Evolutionary conservation across 2,888 invertebrate species (phyloP).

Genomic region (Myopa testacea): DNA sequence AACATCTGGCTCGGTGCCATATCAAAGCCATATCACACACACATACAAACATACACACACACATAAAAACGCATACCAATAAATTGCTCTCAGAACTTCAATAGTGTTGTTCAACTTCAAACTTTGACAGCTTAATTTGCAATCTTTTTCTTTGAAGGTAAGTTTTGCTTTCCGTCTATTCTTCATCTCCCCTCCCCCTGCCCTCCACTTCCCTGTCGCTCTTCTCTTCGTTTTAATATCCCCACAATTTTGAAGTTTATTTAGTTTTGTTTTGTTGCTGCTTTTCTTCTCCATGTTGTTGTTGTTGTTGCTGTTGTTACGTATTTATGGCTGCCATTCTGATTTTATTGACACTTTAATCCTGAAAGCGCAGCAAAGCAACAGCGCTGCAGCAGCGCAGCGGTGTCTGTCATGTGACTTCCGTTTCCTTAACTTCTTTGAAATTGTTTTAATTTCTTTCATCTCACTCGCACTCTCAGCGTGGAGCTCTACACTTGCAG

Average conservation of each 20-base stretch:
- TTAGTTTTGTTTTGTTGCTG: constrained; percentile 1
- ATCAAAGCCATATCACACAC: no score
- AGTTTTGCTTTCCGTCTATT: no score
- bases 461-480: neutral
- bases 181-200: no score
- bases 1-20: no score
- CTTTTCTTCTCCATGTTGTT: neutral
- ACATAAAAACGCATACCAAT: no score
- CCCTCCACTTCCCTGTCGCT: neutral
- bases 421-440: neutral
- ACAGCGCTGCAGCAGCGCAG: neutral
- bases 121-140: no score
- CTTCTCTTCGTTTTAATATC: neutral
- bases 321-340: constrained; percentile 12
- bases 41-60: no score
- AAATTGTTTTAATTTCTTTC: constrained; percentile 12
- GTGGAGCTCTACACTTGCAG: neutral
- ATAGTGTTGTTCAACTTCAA: no score
- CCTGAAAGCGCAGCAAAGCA: constrained; percentile 2
- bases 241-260: constrained; percentile 21
- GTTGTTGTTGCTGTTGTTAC: constrained; percentile 19
- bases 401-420: constrained; percentile 13
- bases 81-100: no score
- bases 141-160: no score
- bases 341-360: constrained; percentile 35